phyloP scores from a whole-genome alignment of 2,113 vertebrate species.

The Ramphastos sulfuratus region DNA sequence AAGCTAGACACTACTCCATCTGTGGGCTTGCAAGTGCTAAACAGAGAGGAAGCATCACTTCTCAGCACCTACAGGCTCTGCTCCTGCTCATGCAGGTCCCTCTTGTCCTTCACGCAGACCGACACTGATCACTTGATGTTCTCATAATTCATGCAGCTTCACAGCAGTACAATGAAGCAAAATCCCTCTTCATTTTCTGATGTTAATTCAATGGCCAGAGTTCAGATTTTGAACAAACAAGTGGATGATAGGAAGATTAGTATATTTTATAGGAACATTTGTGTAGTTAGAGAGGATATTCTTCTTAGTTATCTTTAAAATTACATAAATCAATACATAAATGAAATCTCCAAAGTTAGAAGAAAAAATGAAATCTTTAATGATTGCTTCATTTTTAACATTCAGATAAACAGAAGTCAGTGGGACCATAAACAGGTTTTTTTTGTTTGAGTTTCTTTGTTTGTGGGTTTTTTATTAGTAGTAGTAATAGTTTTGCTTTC shows the following conservation, averaged over 20 bases:
- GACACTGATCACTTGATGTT: not conserved
- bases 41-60: rapidly evolving
- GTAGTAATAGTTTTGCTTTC: not conserved
- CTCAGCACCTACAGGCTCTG: not conserved
- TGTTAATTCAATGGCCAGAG: not conserved
- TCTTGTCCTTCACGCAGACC: not conserved
- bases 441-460: not conserved
- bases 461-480: not conserved
- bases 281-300: not conserved
- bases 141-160: not conserved
- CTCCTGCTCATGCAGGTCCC: not conserved
- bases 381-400: not conserved
- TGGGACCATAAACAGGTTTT: not conserved
- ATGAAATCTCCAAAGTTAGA: not conserved
- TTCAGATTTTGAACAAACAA: not conserved
- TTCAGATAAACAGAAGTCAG: not conserved
- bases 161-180: not conserved
- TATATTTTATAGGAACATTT: not conserved
- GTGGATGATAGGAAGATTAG: not conserved
- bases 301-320: not conserved
- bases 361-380: not conserved
- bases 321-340: not conserved
- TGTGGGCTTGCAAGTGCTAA: not conserved
- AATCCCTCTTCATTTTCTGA: not conserved
- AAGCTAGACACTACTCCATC: not conserved